Percentiles rank a stretch among this genome's conserved stretches.
phyloP scores from a whole-genome alignment of 2,797 vertebrate species.

The Bufotes viridis region DNA sequence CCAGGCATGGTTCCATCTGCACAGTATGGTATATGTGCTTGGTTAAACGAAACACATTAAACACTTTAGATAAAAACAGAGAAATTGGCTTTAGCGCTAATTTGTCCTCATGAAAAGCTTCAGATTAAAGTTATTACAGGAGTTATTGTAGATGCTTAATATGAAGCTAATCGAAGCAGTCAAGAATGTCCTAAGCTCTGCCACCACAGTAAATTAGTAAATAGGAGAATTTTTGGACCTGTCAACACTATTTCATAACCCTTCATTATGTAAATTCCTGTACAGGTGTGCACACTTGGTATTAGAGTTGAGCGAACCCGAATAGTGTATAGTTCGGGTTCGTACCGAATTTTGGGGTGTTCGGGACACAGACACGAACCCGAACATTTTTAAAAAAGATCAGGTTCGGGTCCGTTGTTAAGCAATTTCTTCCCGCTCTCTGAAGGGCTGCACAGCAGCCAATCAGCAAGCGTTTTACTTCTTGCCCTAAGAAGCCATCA shows the following conservation, averaged over 20 bases:
- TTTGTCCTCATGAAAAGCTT: neutral
- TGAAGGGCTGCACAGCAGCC: too few relatives aligned
- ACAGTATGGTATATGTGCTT: neutral
- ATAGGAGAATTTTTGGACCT: neutral
- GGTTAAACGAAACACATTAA: slow-evolving; percentile 1
- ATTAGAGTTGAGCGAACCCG: too few relatives aligned
- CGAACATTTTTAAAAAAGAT: too few relatives aligned
- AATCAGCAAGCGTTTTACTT: too few relatives aligned
- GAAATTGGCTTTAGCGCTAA: neutral
- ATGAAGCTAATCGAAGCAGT: neutral
- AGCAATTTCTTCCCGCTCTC: too few relatives aligned
- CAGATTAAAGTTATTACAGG: slow-evolving; percentile 3
- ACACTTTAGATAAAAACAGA: neutral
- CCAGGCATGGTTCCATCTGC: slow-evolving; percentile 5
- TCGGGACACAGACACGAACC: too few relatives aligned
- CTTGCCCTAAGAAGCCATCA: too few relatives aligned
- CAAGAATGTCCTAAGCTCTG: neutral
- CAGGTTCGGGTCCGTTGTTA: too few relatives aligned
- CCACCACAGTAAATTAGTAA: neutral
- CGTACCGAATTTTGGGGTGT: too few relatives aligned
- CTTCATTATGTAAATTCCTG: neutral
- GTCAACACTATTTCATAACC: neutral
- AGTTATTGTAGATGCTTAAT: neutral
- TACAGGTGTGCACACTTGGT: neutral
- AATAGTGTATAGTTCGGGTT: too few relatives aligned